A percentile compares a stretch with the other conserved stretches of the same genome.
These are phyloP conservation scores for Salvelinus alpinus DNA, from an alignment of 2,113 vertebrate genomes.

Conservation along the genomic window DNA sequence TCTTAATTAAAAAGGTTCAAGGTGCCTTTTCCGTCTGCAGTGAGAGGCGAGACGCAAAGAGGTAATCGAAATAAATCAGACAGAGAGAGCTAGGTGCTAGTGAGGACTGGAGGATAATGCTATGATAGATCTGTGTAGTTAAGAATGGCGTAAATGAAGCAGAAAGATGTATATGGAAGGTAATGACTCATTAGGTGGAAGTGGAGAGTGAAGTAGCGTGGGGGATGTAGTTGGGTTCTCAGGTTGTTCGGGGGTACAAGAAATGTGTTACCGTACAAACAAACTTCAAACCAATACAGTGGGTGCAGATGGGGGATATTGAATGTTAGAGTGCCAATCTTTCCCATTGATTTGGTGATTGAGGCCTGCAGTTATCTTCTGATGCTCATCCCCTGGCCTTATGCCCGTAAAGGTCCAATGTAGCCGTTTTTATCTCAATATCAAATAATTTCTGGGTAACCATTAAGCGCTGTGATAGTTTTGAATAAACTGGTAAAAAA, in stretches of 20 bases:
- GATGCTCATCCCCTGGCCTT: no score
- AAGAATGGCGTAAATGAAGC: constrained; percentile 72
- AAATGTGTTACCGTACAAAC: neutral
- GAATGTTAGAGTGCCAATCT: neutral
- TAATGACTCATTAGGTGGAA: constrained; percentile 72
- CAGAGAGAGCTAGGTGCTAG: constrained; percentile 46
- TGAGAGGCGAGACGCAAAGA: constrained; percentile 36
- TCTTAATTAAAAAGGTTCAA: constrained; percentile 76
- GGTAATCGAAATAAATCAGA: constrained; percentile 69
- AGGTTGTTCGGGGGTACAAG: constrained; percentile 25
- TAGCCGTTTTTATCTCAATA: no score
- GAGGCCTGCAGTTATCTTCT: neutral
- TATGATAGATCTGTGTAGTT: constrained; percentile 69
- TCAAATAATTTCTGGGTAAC: no score
- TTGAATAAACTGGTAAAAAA: no score
- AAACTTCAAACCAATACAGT: neutral
- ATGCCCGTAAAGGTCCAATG: no score
- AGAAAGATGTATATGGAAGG: constrained; percentile 69
- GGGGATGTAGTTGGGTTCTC: constrained; percentile 55
- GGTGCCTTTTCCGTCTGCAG: constrained; percentile 60
- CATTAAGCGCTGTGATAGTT: no score
- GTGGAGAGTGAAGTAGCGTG: constrained; percentile 49
- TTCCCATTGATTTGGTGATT: constrained; percentile 25
- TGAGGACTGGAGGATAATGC: constrained; percentile 29
- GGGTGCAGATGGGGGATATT: neutral